Evolutionary conservation across 2,888 invertebrate species (phyloP), one percentile per base, ranked within the genome.

Genomic region (Hyppa rectilinea): DNA sequence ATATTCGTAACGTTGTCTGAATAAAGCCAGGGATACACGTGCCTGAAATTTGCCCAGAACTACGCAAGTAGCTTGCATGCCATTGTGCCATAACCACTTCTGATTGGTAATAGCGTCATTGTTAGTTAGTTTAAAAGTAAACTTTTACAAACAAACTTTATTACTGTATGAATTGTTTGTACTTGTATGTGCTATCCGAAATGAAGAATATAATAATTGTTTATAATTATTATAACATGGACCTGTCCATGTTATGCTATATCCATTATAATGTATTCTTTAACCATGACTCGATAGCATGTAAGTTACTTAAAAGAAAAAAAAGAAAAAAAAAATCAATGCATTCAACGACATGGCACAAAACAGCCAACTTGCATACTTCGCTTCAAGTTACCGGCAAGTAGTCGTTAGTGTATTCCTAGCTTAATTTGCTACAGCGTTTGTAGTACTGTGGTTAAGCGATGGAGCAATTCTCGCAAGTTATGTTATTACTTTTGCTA

Each of bases 401-500:
- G 29, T 29, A 7, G 9, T 23, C 23, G 40, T 58, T 14, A 2
- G 7, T 53, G 29, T 53, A 53, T 38, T 45, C 23, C 38, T 31
- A 17, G n/a, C 34, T n/a, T 26, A n/a, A 47, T 26, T 67, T 84
- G 79, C 85, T 86, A 83, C 55, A 70, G 60, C 38, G 47, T 75
- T 76, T 74, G 76, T 81, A 73, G 78, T 78, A 75, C 71, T 85
- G 82, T 58, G 86, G 81, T 75, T 78, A 76, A 67, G 66, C 26
- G 9, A 60, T 68, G 23, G 79, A 68, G 67, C 71, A 43, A 79
- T 86, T 76, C 74, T 45, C 50, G 38, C 61, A 68, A 85, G 73
- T 85, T 82, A 71, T 72, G 66, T 71, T 71, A 61, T 71, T 78
- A 83, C 72, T 81, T 82, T 73, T 63, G 73, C 73, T 76, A 78